Evolutionary conservation across 2,113 vertebrate species (phyloP), one percentile per base, ranked within the genome.

Genomic region (Podarcis cretensis): DNA sequence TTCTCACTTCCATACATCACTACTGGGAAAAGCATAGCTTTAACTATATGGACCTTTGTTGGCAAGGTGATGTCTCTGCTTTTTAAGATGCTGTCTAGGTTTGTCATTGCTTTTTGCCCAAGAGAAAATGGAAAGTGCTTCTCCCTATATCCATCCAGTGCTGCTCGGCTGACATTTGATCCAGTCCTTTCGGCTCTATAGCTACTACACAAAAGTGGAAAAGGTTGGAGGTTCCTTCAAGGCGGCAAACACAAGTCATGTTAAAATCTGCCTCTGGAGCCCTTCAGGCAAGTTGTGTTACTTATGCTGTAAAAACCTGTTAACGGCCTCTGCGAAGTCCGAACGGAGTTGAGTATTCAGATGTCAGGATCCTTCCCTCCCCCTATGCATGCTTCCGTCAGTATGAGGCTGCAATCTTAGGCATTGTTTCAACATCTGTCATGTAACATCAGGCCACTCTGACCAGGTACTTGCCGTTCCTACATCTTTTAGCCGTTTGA

Each of bases 401-500:
- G 35, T n/a, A 14, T 66, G 9, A 86, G 37, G 35, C 37, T 77
- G 14, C 37, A 66, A 21, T 25, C 30, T 3, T 27, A 57, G 54
- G 71, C 54, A 63, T 1, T n/a, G 35, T 37, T 76, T 20, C n/a
- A 3, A 27, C 35, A 65, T n/a, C 21, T 54, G 73, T 20, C 57
- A 65, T n/a, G 21, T 30, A 85, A 20, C 32, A 3, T 2, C 9
- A 5, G 40, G 8, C 12, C 75, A 25, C 37, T 16, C 25, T n/a
- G 35, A 2, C 13, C 87, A 81, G 14, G 4, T 73, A 78, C 84
- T 93, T 95, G 98, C 98, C 96, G 96, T 97, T 93, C 97, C 97
- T 92, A 95, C 16, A 1, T 98, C 97, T 94, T 96, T 98, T 78
- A 95, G 90, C 83, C 97, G 98, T 95, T 97, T 98, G 25, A 96